phyloP scores from a whole-genome alignment of 1,140 invertebrate genomes.

The Lasaia peninsularis region DNA sequence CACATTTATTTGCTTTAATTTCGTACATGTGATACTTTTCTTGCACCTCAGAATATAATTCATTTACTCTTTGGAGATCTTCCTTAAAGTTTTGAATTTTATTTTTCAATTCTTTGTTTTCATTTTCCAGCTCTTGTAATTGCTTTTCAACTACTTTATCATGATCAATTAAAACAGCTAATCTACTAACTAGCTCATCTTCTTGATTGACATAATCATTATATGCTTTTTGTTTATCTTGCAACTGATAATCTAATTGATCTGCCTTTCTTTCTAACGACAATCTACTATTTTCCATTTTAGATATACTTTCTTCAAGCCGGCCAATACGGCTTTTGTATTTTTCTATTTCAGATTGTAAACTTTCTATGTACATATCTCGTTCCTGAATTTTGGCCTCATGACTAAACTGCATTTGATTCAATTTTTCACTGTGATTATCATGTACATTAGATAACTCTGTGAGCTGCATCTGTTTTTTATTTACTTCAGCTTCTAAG shows the following conservation, averaged over 20 bases:
- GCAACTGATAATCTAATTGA: constrained; percentile 76
- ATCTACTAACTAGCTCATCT: constrained; percentile 75
- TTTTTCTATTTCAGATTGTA: constrained; percentile 82
- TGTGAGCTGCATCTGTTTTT: constrained; percentile 56
- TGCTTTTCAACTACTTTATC: constrained; percentile 79
- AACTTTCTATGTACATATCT: constrained; percentile 84
- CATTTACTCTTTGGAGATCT: constrained; percentile 59
- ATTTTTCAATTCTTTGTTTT: constrained; percentile 78
- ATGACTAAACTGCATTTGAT: constrained; percentile 61
- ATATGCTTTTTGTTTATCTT: constrained; percentile 75
- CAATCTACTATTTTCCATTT: constrained; percentile 76
- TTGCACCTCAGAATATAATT: constrained; percentile 51
- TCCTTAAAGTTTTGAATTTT: constrained; percentile 70
- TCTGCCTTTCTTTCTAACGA: constrained; percentile 77
- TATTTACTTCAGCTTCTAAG: constrained; percentile 61
- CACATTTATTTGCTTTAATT: constrained; percentile 48
- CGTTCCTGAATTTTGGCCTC: constrained; percentile 84
- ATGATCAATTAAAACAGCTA: constrained; percentile 76
- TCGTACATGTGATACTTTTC: constrained; percentile 44
- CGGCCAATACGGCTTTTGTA: constrained; percentile 79
- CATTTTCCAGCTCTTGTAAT: constrained; percentile 73
- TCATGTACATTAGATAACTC: constrained; percentile 53
- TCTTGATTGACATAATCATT: constrained; percentile 77
- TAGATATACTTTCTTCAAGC: constrained; percentile 79
- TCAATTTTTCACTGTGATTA: constrained; percentile 47